These are phyloP conservation scores for Margaritifera margaritifera DNA, from an alignment of 2,888 invertebrate genomes.

Conservation along the genomic window DNA sequence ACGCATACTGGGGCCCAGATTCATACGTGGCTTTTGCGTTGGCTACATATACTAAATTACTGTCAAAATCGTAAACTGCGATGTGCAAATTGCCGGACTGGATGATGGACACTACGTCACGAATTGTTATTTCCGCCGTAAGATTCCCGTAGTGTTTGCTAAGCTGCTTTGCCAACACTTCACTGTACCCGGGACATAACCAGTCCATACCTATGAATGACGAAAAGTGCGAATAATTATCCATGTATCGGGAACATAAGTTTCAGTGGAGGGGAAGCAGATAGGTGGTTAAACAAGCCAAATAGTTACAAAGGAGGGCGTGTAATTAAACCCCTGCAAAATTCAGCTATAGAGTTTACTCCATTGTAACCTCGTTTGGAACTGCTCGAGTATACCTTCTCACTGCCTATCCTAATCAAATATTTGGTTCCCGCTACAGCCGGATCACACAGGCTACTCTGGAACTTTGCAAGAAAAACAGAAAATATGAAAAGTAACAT, in stretches of 20 bases:
- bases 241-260: neutral
- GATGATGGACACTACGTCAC: conserved; percentile 49
- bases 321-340: too few species aligned
- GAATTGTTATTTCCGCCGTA: conserved; percentile 41
- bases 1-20: conserved; percentile 46
- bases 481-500: too few species aligned
- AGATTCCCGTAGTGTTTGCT: conserved; percentile 44
- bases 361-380: too few species aligned
- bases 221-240: neutral
- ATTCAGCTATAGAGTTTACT: too few species aligned
- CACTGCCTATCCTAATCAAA: too few species aligned
- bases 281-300: too few species aligned
- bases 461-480: too few species aligned
- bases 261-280: too few species aligned
- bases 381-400: too few species aligned
- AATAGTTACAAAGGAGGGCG: too few species aligned
- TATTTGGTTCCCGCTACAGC: too few species aligned
- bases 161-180: conserved; percentile 46
- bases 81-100: conserved; percentile 55
- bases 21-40: conserved; percentile 47
- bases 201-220: conserved; percentile 55
- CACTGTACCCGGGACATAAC: conserved; percentile 49
- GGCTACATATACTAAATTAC: conserved; percentile 45
- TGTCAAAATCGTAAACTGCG: conserved; percentile 52
- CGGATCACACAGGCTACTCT: too few species aligned